Evolutionary conservation across 2,113 vertebrate species (phyloP).

Genomic region (Cephalopterus ornatus): DNA sequence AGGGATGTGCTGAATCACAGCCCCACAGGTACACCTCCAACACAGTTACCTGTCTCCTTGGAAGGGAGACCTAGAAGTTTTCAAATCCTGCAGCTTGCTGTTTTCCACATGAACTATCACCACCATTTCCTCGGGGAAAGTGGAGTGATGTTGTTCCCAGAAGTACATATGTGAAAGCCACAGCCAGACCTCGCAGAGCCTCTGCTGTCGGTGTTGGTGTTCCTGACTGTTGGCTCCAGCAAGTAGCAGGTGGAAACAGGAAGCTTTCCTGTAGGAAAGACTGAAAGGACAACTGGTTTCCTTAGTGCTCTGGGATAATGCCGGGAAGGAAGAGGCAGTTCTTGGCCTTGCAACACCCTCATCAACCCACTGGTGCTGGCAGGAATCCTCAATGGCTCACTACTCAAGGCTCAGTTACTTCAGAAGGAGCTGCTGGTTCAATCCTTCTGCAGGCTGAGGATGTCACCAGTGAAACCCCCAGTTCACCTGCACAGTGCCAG

Average conservation of each 20-base stretch:
- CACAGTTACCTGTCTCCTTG: background rate
- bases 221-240: background rate
- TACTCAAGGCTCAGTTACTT: background rate
- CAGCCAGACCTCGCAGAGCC: background rate
- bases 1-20: background rate
- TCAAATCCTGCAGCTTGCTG: background rate
- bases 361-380: background rate
- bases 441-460: background rate
- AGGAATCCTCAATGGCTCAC: background rate
- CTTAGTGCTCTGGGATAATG: background rate
- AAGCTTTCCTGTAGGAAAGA: background rate
- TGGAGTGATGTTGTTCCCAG: background rate
- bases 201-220: background rate
- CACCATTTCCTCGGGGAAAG: background rate
- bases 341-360: background rate
- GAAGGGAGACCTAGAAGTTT: background rate
- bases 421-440: background rate
- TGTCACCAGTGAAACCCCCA: background rate
- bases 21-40: background rate
- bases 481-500: background rate
- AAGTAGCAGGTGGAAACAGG: background rate
- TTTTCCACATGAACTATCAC: background rate
- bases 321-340: constrained; percentile 4
- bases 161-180: background rate
- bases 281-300: background rate